Conservation (phyloP, 2,888 invertebrate genomes). For the Lithophane leautieri region DNA sequence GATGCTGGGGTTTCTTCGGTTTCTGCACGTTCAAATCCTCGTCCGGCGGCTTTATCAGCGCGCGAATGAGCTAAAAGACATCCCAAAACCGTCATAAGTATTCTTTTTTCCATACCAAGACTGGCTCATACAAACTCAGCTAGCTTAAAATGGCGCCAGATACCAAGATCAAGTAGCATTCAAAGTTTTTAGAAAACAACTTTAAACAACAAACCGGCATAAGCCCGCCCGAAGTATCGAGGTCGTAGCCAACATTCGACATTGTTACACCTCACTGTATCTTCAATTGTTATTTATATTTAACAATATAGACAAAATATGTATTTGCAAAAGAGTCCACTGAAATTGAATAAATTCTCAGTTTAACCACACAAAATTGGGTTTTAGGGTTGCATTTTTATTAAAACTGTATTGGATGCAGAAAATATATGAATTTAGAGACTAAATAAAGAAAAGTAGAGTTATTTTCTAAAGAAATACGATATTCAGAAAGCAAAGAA, state of each 20-base stretch:
- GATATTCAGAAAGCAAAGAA: conserved; percentile 48
- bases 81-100: conserved; percentile 45
- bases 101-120: conserved; percentile 26
- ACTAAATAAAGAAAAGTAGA: conserved; percentile 21
- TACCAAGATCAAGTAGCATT: conserved; percentile 54
- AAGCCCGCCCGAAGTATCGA: conserved; percentile 94
- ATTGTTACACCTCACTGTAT: conserved; percentile 70
- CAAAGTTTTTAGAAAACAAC: conserved; percentile 59
- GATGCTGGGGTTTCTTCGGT: conserved; percentile 93
- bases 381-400: conserved; percentile 47
- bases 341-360: conserved; percentile 48
- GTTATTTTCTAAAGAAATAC: conserved; percentile 40
- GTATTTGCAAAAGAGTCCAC: conserved; percentile 43
- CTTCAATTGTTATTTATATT: conserved; percentile 51
- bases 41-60: conserved; percentile 96
- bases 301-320: conserved; percentile 43
- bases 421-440: conserved; percentile 19
- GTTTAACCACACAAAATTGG: conserved; percentile 36
- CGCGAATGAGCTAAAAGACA: conserved; percentile 94
- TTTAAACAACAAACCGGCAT: conserved; percentile 94
- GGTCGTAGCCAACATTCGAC: conserved; percentile 93
- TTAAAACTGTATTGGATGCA: conserved; percentile 12
- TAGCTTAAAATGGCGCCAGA: conserved; percentile 77
- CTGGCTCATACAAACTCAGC: conserved; percentile 33
- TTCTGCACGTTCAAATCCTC: conserved; percentile 92